phyloP scores from a whole-genome alignment of 1,140 invertebrate genomes.

The Delia radicum region DNA sequence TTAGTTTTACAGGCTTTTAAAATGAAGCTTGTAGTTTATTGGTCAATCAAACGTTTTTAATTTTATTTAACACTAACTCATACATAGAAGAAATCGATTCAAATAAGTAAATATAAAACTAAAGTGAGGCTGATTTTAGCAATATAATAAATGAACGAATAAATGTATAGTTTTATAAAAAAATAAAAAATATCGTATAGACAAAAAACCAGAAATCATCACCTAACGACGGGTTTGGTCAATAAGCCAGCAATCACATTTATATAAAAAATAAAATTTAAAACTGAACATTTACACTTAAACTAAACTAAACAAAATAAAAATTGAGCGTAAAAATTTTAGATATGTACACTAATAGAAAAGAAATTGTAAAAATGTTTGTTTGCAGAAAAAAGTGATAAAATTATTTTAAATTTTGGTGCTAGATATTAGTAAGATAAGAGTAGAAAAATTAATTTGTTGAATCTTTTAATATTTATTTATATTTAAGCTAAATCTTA shows the following conservation, averaged over 20 bases:
- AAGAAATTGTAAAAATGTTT: too few relatives aligned
- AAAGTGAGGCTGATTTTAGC: background rate
- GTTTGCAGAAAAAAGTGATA: too few relatives aligned
- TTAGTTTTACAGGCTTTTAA: conserved; percentile 25
- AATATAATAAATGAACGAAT: background rate
- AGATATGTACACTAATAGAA: too few relatives aligned
- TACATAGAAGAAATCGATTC: background rate
- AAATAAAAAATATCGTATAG: too few relatives aligned
- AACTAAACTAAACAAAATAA: too few relatives aligned
- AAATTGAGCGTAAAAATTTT: too few relatives aligned
- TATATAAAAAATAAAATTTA: background rate
- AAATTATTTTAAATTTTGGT: too few relatives aligned
- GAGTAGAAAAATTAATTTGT: too few relatives aligned
- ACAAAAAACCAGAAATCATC: background rate
- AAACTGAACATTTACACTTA: background rate
- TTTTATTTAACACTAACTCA: background rate
- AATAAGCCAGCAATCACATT: background rate
- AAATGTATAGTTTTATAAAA: background rate
- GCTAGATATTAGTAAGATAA: too few relatives aligned
- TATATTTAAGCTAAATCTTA: too few relatives aligned
- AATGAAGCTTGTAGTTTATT: conserved; percentile 53
- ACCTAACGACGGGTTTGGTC: background rate
- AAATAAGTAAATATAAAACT: background rate
- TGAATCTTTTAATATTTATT: too few relatives aligned
- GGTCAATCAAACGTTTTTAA: conserved; percentile 41